Conservation (phyloP, 2,888 invertebrate genomes). For the Cheilosia grossa region DNA sequence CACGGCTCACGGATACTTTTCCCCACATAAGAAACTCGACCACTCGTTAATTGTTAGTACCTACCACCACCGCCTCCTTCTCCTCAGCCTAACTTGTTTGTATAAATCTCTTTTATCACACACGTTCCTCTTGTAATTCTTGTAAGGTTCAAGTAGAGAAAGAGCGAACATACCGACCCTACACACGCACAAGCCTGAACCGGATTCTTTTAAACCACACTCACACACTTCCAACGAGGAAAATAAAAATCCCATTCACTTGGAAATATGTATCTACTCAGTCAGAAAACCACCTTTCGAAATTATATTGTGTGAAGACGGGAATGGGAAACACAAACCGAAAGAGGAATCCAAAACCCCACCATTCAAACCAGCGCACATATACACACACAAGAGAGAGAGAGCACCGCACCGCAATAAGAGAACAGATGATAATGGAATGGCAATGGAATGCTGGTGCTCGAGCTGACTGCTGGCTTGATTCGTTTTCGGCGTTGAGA, state of each 20-base stretch:
- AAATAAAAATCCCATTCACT: slow-evolving; percentile 73
- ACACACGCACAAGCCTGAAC: slow-evolving; percentile 39
- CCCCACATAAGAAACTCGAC: neutral
- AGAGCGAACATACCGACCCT: slow-evolving; percentile 33
- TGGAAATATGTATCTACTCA: neutral
- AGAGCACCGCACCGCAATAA: slow-evolving; percentile 28
- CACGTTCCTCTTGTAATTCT: slow-evolving; percentile 65
- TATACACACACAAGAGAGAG: slow-evolving; percentile 6
- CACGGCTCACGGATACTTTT: slow-evolving; percentile 57
- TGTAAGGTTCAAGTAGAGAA: slow-evolving; percentile 68
- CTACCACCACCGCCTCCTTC: slow-evolving; percentile 9
- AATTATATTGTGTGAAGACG: slow-evolving; percentile 36
- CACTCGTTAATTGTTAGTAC: neutral
- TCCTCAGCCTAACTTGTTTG: slow-evolving; percentile 5
- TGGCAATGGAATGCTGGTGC: slow-evolving; percentile 46
- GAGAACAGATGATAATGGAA: slow-evolving; percentile 9
- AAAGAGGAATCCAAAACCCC: slow-evolving; percentile 54
- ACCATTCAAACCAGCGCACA: neutral
- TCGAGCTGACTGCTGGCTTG: too few species aligned
- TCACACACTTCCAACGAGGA: slow-evolving; percentile 28
- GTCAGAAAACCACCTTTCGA: slow-evolving; percentile 69
- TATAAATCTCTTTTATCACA: slow-evolving; percentile 23
- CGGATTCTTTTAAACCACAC: slow-evolving; percentile 56
- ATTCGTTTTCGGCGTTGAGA: neutral
- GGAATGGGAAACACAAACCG: slow-evolving; percentile 32